Percentiles rank a stretch among this genome's conserved stretches.
Conservation (phyloP, 23 tunicate genomes). For the Halocynthia roretzi region DNA sequence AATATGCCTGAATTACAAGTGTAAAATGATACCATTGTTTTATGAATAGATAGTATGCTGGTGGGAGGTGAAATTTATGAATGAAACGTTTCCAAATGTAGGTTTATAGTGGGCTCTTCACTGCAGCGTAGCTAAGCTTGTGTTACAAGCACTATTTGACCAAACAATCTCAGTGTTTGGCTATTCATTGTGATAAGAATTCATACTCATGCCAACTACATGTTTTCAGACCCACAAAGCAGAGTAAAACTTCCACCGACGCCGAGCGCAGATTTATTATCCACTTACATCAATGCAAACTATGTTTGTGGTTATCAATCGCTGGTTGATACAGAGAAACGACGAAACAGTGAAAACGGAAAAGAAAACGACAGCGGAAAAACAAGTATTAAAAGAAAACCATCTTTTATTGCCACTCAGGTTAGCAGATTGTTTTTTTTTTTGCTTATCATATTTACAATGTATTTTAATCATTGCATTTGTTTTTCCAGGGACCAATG, state of each 20-base stretch:
- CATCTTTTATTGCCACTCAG: slow-evolving; percentile 92
- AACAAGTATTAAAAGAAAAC: slow-evolving; percentile 34
- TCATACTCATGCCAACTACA: background rate
- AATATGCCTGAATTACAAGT: too few relatives aligned
- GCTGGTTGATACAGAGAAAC: slow-evolving; percentile 4
- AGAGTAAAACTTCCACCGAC: slow-evolving; percentile 48
- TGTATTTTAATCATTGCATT: background rate
- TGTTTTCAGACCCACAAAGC: slow-evolving; percentile 74
- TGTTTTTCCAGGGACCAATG: slow-evolving; percentile 86
- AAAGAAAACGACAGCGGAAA: slow-evolving; percentile 3
- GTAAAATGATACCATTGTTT: too few relatives aligned
- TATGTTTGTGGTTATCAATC: slow-evolving; percentile 42
- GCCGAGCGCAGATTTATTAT: slow-evolving; percentile 43
- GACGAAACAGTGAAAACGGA: slow-evolving; percentile 14
- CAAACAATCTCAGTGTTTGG: background rate
- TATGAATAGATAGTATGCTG: too few relatives aligned
- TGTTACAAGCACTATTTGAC: background rate
- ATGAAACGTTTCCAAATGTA: too few relatives aligned
- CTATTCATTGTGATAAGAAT: background rate
- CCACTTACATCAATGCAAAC: slow-evolving; percentile 84
- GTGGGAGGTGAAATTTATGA: too few relatives aligned
- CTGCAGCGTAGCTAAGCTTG: too few relatives aligned
- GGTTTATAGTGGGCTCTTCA: too few relatives aligned
- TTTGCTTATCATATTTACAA: background rate
- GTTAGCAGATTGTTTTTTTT: slow-evolving; percentile 14